phyloP scores from a whole-genome alignment of 2,888 invertebrate species.

The Melieria omissa region DNA sequence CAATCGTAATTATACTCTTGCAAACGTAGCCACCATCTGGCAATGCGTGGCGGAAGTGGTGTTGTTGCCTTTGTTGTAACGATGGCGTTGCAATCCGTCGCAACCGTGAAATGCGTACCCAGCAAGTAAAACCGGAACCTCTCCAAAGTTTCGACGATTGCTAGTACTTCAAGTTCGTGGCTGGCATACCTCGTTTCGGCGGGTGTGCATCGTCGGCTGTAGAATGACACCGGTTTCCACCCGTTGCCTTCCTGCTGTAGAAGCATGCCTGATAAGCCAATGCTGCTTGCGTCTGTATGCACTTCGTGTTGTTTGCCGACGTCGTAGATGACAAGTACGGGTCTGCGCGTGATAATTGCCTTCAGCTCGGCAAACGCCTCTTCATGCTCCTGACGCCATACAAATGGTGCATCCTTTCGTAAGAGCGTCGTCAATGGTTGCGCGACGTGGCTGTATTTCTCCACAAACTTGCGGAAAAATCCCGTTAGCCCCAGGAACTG shows the following conservation, averaged over 20 bases:
- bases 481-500: no score
- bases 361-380: slow-evolving; percentile 26
- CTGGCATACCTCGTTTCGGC: slow-evolving; percentile 18
- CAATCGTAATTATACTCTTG: slow-evolving; percentile 12
- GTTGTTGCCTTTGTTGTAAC: slow-evolving; percentile 32
- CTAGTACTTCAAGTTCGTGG: slow-evolving; percentile 27
- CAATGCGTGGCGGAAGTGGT: slow-evolving; percentile 22
- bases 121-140: slow-evolving; percentile 35
- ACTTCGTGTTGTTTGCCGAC: slow-evolving; percentile 21
- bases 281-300: slow-evolving; percentile 14
- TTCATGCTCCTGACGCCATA: slow-evolving; percentile 32
- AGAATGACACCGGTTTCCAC: no score
- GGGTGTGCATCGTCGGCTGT: neutral
- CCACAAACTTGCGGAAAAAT: no score
- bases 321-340: slow-evolving; percentile 27
- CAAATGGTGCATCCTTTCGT: no score
- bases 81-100: slow-evolving; percentile 33
- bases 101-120: slow-evolving; percentile 30
- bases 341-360: slow-evolving; percentile 13
- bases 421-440: no score
- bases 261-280: neutral
- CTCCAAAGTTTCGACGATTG: slow-evolving; percentile 25
- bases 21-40: slow-evolving; percentile 23
- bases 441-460: no score
- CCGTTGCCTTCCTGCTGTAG: no score